Evolutionary conservation across 2,113 vertebrate genomes (phyloP), one percentile per base, ranked within the genome.

Genomic region (Meles meles): DNA sequence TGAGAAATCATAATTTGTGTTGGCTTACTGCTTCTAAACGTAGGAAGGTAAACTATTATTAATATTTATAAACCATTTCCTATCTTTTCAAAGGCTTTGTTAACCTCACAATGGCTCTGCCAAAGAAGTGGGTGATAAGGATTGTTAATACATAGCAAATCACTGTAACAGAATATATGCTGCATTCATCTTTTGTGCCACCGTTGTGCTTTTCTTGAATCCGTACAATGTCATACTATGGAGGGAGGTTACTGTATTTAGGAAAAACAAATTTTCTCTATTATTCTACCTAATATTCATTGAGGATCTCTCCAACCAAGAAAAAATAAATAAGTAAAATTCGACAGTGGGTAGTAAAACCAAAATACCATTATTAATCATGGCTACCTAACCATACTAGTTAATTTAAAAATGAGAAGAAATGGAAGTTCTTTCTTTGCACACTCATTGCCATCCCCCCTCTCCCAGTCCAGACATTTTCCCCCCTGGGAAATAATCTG

Each of bases 371-470:
- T 42, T 55, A 15, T 85, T 81, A 49, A 71, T 61, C 39, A 77
- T 34, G 85, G 65, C 49, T 47, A 77, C 8, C 14, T 59, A 71
- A 59, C 31, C 17, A 85, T 76, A 34, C 29, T 95, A 76, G 90
- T 55, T 37, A 87, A 71, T 94, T 95, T 82, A 80, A 71, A 89
- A 80, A 71, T 18, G 42, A 96, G 85, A 88, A 47, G 25, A 76
- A 81, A 83, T 52, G 23, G 67, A 85, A 82, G 6, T 34, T 52
- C 34, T 25, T n/a, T 80, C 39, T 59, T 55, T 79, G 2, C 1
- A n/a, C 10, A 72, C 4, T 11, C 10, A 25, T 7, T 57, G 20
- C 13, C 29, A 44, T 61, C 10, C 14, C 25, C 11, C 63, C 13
- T 11, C 8, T 44, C 59, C 57, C 44, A 57, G 31, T 3, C 34